phyloP scores from a whole-genome alignment of 2,113 vertebrate genomes.

The Coturnix japonica region DNA sequence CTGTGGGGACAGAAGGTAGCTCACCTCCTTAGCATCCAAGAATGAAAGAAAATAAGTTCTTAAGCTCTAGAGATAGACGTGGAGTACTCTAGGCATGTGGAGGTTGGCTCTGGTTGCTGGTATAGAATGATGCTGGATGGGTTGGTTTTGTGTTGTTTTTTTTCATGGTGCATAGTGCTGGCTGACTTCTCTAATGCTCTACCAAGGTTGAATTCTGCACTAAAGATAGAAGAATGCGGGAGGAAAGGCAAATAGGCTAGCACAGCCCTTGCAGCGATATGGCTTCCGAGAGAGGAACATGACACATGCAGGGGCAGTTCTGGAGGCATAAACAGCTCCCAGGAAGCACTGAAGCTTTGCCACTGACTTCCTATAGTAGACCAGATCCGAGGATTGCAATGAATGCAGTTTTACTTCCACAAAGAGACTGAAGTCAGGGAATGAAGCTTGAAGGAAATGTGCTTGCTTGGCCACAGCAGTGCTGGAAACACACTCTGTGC shows the following conservation, averaged over 20 bases:
- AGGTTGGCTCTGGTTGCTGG: not conserved
- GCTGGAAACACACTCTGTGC: rapidly evolving
- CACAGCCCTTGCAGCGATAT: not conserved
- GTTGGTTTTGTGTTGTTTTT: not conserved
- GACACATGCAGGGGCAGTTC: rapidly evolving
- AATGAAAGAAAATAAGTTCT: not conserved
- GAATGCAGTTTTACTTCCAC: not conserved
- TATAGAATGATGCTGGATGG: not conserved
- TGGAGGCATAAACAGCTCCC: not conserved
- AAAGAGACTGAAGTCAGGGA: not conserved
- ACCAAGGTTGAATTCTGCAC: not conserved
- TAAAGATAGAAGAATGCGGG: not conserved
- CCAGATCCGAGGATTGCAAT: not conserved
- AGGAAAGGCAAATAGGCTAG: not conserved
- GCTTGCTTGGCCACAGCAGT: not conserved
- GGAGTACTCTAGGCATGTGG: not conserved
- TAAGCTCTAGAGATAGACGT: not conserved
- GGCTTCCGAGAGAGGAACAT: not conserved
- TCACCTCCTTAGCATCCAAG: not conserved
- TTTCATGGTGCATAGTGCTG: not conserved
- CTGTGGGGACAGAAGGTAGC: not conserved
- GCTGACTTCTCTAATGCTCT: not conserved
- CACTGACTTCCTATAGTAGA: not conserved
- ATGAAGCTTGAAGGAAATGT: not conserved
- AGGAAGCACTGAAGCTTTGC: not conserved